Evolutionary conservation across 2,113 vertebrate genomes (phyloP).

Genomic region (Chionodraco myersi): DNA sequence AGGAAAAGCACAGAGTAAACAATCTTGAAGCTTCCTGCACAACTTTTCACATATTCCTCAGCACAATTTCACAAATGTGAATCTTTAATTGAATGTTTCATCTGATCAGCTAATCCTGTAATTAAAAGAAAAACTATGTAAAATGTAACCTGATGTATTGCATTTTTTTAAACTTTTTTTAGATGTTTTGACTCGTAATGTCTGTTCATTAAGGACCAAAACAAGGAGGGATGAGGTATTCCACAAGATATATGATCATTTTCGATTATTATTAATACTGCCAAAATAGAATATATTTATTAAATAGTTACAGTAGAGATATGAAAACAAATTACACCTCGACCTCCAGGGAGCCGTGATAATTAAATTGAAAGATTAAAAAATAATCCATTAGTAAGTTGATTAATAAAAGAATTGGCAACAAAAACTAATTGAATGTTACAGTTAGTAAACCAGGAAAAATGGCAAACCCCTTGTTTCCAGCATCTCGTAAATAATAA

Average conservation of each 20-base stretch:
- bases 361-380: not conserved
- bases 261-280: not conserved
- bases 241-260: not conserved
- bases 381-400: no score
- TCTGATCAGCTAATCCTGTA: not conserved
- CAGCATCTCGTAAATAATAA: no score
- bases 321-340: not conserved
- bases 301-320: not conserved
- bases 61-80: not conserved
- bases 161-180: not conserved
- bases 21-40: not conserved
- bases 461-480: no score
- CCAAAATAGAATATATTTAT: not conserved
- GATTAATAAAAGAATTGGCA: no score
- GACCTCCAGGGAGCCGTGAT: not conserved
- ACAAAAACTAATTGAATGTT: no score
- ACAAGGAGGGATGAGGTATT: not conserved
- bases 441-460: no score
- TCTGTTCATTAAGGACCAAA: not conserved
- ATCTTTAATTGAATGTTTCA: not conserved
- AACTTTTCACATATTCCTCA: constrained; percentile 5
- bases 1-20: not conserved
- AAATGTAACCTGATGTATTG: not conserved
- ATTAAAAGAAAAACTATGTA: not conserved
- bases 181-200: not conserved